These are phyloP conservation scores for Echinarachnius parma DNA, from an alignment of 53 echinoderm and acorn worm genomes.

Conservation along the genomic window DNA sequence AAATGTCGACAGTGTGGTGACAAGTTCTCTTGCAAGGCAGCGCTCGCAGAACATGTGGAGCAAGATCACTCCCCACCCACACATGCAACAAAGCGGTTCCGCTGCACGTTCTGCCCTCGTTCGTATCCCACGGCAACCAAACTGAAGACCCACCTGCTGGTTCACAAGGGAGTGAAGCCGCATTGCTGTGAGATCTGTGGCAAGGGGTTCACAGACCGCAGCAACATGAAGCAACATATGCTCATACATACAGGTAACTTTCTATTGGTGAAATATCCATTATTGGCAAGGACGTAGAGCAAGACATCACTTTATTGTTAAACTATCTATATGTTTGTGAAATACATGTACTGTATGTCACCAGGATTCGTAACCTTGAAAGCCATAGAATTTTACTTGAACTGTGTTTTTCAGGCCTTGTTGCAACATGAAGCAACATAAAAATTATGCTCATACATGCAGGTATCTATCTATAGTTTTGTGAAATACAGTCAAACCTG, in stretches of 20 bases:
- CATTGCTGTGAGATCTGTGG: constrained; percentile 76
- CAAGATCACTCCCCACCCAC: constrained; percentile 41
- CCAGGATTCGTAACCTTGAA: too few relatives aligned
- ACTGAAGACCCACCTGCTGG: constrained; percentile 66
- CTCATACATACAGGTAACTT: constrained; percentile 78
- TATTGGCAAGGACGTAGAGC: too few relatives aligned
- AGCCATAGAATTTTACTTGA: too few relatives aligned
- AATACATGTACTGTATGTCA: too few relatives aligned
- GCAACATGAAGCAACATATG: constrained; percentile 72
- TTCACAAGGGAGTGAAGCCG: constrained; percentile 76
- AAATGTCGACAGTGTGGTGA: constrained; percentile 66
- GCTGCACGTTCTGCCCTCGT: constrained; percentile 64
- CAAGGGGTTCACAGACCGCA: constrained; percentile 87
- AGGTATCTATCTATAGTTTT: too few relatives aligned
- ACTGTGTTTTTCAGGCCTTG: too few relatives aligned
- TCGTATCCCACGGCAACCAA: constrained; percentile 73
- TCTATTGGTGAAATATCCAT: too few relatives aligned
- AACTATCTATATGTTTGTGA: too few relatives aligned
- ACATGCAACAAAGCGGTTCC: constrained; percentile 52
- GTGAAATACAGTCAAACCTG: too few relatives aligned
- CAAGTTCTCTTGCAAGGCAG: constrained; percentile 51
- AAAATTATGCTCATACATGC: too few relatives aligned
- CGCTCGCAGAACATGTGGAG: constrained; percentile 57
- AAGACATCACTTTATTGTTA: too few relatives aligned
- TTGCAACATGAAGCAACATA: too few relatives aligned